Evolutionary conservation across 2,888 invertebrate genomes (phyloP), one percentile per base, ranked within the genome.

Genomic region (Invenusta paracnida): DNA sequence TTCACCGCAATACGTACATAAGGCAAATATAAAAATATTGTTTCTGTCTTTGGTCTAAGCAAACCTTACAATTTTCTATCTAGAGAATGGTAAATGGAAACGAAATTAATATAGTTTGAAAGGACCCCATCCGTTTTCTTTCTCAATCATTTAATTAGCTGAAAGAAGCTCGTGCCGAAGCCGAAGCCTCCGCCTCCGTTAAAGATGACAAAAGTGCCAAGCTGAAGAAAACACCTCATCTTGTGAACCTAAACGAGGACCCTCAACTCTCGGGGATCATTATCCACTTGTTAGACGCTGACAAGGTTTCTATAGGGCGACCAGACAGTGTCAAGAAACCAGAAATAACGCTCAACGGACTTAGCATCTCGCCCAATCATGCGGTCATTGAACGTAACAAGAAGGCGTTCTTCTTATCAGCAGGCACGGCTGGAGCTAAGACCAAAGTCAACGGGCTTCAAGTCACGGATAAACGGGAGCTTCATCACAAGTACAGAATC

Each of bases 401-500:
- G 2, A 87, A 1, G 13, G 31, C n/a, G 1, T 89, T 89, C 85
- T 89, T 91, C 0, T 89, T 88, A n/a, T 87, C 88, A 5, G 88
- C 88, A 11, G 91, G 90, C 0, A 89, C 91, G 17, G 31, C 30
- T 11, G 85, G 85, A 1, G 85, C 85, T 1, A 91, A 90, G 87
- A 91, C 90, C 2, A 91, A 91, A 87, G 89, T 92, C n/a, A 92
- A 92, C 87, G 92, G 92, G 17, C 86, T 89, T 27, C 91, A 90
- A n/a, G 88, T 92, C 0, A 89, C 89, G 17, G 90, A 90, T 0
- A 88, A 88, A 27, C 88, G 88, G 30, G 87, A 88, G 29, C 90
- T 92, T 0, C 88, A 88, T 30, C 90, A 92, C 88, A 90, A 90
- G 86, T 91, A 92, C 88, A 88, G 91, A 85, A 89, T 92, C 67